A percentile compares a stretch with the other conserved stretches of the same genome.
phyloP scores from a whole-genome alignment of 2,888 invertebrate genomes.

The Lycophotia porphyrea region DNA sequence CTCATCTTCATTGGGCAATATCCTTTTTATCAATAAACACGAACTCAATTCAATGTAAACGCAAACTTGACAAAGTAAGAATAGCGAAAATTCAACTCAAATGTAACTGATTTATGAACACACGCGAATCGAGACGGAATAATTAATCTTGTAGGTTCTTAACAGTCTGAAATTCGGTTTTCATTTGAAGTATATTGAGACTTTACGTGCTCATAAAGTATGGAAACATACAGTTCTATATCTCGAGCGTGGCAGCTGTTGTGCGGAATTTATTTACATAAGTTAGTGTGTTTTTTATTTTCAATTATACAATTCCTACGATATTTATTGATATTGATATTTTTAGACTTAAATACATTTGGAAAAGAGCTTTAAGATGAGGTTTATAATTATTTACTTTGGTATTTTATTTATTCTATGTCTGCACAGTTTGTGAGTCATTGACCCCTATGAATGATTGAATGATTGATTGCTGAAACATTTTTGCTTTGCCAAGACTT shows the following conservation, averaged over 20 bases:
- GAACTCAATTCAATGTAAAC: neutral
- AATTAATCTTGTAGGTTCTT: constrained; percentile 20
- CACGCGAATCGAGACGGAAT: neutral
- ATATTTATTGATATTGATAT: neutral
- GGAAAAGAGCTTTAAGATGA: neutral
- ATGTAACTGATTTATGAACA: constrained; percentile 12
- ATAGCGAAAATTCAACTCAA: neutral
- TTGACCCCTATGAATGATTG: no score
- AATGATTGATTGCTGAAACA: neutral
- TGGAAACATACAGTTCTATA: constrained; percentile 28
- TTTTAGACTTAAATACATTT: neutral
- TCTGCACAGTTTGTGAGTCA: neutral
- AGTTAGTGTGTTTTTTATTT: neutral
- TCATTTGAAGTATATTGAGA: constrained; percentile 45
- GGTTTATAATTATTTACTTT: neutral
- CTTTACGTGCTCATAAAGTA: constrained; percentile 31
- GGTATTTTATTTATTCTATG: neutral
- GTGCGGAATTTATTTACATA: neutral
- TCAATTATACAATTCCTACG: neutral
- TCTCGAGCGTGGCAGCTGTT: neutral
- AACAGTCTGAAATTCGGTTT: constrained; percentile 34
- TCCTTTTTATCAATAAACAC: neutral
- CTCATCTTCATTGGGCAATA: no score
- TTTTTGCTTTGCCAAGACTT: neutral
- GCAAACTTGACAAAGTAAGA: neutral